Conservation (phyloP, 2,888 invertebrate species). For the Rotaria macrura region DNA sequence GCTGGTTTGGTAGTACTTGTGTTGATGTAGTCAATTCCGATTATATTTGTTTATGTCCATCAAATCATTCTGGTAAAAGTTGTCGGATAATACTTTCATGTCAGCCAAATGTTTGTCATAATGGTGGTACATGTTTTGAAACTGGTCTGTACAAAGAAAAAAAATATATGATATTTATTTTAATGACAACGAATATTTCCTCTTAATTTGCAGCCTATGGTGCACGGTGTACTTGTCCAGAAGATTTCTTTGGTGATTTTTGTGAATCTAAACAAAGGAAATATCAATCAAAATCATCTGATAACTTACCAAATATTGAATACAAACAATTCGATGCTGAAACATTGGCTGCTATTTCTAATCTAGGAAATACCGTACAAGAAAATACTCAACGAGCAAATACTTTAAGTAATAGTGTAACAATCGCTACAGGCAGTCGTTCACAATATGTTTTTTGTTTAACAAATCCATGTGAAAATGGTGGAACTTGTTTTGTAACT, state of each 20-base stretch:
- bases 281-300: not conserved
- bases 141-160: not conserved
- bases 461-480: constrained; percentile 18
- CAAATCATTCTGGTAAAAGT: not conserved
- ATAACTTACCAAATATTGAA: not conserved
- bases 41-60: constrained; percentile 3
- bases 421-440: not conserved
- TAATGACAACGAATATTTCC: not conserved
- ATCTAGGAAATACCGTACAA: not conserved
- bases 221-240: not conserved
- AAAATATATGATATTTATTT: not conserved
- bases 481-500: constrained; percentile 7
- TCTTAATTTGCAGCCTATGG: not conserved
- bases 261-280: not conserved
- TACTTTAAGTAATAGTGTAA: not conserved
- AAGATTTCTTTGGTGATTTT: not conserved
- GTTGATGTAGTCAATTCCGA: not conserved
- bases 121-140: not conserved
- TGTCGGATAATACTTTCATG: not conserved
- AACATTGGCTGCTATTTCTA: constrained; percentile 9
- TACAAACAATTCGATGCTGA: constrained; percentile 6
- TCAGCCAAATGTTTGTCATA: not conserved
- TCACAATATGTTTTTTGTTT: constrained; percentile 16
- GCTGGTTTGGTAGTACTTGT: constrained; percentile 4
- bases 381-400: not conserved